Evolutionary conservation across 2,888 invertebrate species (phyloP).

Genomic region (Drosophila nigricruria): DNA sequence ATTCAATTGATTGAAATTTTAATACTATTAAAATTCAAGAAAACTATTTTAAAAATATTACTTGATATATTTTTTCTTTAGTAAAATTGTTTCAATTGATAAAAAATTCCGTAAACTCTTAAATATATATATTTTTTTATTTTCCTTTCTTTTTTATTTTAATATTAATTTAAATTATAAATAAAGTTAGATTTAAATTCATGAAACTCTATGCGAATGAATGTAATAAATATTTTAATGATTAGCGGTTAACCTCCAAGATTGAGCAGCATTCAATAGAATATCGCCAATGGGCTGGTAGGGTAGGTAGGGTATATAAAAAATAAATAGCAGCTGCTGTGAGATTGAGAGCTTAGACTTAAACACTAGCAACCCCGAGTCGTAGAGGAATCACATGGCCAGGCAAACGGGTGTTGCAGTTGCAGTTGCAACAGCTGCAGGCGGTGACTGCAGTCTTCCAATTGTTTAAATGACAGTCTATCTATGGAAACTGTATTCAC

Average conservation of each 20-base stretch:
- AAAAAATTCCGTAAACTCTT: too few species aligned
- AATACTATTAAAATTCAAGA: neutral
- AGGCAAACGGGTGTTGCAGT: conserved; percentile 45
- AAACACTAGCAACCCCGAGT: conserved; percentile 83
- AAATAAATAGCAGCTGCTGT: conserved; percentile 49
- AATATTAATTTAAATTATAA: conserved; percentile 43
- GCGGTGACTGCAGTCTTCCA: conserved; percentile 64
- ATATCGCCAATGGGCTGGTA: conserved; percentile 2
- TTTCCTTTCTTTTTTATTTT: conserved; percentile 19
- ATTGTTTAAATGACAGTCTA: conserved; percentile 28
- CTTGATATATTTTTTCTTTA: too few species aligned
- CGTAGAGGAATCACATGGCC: conserved; percentile 80
- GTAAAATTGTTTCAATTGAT: too few species aligned
- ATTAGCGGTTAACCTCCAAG: conserved; percentile 20
- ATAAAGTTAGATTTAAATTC: conserved; percentile 46
- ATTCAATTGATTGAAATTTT: neutral
- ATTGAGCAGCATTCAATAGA: conserved; percentile 14
- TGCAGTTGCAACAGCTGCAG: conserved; percentile 34
- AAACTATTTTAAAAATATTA: too few species aligned
- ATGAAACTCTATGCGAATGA: conserved; percentile 32
- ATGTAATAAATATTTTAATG: conserved; percentile 64
- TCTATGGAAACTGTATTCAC: conserved; percentile 54
- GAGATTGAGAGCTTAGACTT: conserved; percentile 55
- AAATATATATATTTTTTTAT: too few species aligned
- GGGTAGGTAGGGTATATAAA: neutral